Evolutionary conservation across 2,797 vertebrate genomes (phyloP).

Genomic region (Ibycter americanus): DNA sequence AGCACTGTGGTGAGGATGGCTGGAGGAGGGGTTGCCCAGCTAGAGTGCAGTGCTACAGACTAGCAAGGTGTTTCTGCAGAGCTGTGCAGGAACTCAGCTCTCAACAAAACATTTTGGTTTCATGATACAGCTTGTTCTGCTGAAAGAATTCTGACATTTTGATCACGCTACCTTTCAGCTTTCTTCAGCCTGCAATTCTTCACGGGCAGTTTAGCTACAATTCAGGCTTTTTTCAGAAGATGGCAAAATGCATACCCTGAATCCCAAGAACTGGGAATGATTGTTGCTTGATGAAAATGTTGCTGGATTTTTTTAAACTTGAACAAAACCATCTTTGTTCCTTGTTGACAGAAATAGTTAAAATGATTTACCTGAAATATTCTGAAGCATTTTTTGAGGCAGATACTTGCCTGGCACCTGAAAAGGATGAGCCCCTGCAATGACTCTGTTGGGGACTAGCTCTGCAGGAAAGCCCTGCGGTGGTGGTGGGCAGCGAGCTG

Average conservation of each 20-base stretch:
- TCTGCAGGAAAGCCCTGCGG: neutral
- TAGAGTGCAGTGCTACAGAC: neutral
- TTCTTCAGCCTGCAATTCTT: conserved; percentile 15
- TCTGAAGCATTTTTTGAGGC: neutral
- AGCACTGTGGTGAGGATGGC: neutral
- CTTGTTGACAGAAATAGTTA: neutral
- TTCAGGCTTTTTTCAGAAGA: neutral
- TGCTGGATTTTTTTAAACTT: neutral
- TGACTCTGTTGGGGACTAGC: neutral
- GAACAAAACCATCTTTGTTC: neutral
- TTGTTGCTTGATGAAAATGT: neutral
- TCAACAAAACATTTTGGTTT: neutral
- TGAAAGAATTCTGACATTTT: conserved; percentile 3
- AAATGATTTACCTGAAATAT: neutral
- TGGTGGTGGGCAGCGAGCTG: neutral
- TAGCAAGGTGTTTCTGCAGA: neutral
- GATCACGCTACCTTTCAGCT: neutral
- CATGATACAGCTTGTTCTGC: conserved; percentile 14
- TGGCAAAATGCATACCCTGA: neutral
- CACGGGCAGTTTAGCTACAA: neutral
- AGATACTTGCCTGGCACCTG: neutral
- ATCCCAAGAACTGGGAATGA: neutral
- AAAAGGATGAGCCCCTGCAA: neutral
- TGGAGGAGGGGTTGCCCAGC: neutral
- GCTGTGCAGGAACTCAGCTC: neutral